Evolutionary conservation across 2,888 invertebrate genomes (phyloP), one percentile per base, ranked within the genome.

Genomic region (Sceliomorpha sp.): DNA sequence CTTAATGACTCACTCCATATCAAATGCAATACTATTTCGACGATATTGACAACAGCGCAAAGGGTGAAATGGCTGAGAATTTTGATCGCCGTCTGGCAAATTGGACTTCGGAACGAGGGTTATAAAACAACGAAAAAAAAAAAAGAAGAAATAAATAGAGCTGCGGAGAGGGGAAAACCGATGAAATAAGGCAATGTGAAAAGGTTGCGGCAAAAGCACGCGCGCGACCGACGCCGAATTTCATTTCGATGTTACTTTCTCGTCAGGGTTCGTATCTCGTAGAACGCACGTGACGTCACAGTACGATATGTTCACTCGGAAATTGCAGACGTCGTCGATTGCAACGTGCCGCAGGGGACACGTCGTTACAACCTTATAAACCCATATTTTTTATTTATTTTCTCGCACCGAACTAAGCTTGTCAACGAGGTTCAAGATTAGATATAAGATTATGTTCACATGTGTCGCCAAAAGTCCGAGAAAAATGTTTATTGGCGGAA

Each of bases 301-400:
- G 56, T 56, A 42, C 37, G 56, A 62, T 70, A 68, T 58, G 60
- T 60, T 67, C 71, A 73, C 74, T 73, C 70, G 70, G 72, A 76
- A 76, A 78, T 78, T 77, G 74, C 78, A 75, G 70, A 77, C 73
- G 70, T 73, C 66, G 74, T 71, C 69, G 60, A 72, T 72, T 73
- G 74, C 77, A 73, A 72, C 66, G 75, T 74, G 76, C 72, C 74
- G 64, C 67, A 64, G 67, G 67, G 63, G 66, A 70, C 68, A 67
- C 66, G 62, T 63, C 50, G 70, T 72, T 70, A 74, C 58, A 55
- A 62, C 74, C 63, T 69, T 62, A 56, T 53, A 47, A 62, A 42
- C 40, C 55, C 40, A 36, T 32, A 17, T 55, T 51, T 66, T 40
- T 59, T 36, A 20, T 53, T 31, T 34, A 12, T 53, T 53, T 34